Conservation (phyloP, 2,888 invertebrate species). For the Alloplasta piceator region DNA sequence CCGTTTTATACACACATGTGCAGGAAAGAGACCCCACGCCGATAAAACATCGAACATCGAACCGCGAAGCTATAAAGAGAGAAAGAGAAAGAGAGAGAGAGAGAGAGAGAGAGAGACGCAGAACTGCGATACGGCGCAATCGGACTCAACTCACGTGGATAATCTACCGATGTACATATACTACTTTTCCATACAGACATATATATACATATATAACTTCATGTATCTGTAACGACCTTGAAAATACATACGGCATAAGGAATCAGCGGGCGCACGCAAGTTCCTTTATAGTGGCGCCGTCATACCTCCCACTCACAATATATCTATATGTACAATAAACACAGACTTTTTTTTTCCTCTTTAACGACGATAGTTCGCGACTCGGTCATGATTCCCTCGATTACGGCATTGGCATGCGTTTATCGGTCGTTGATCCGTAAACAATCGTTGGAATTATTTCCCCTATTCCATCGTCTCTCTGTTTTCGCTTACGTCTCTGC, state of each 20-base stretch:
- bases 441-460: conserved; percentile 50
- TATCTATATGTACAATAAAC: not conserved
- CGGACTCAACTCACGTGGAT: conserved; percentile 61
- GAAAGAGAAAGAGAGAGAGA: conserved; percentile 41
- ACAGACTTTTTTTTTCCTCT: not conserved
- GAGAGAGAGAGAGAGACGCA: conserved; percentile 30
- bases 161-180: conserved; percentile 42
- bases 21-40: conserved; percentile 24
- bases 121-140: conserved; percentile 58
- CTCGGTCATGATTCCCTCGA: conserved; percentile 75
- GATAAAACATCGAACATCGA: conserved; percentile 59
- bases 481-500: too few species aligned
- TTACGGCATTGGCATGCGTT: conserved; percentile 67
- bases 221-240: conserved; percentile 52
- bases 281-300: conserved; percentile 51
- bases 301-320: conserved; percentile 8
- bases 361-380: conserved; percentile 55
- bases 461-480: conserved; percentile 1
- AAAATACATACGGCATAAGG: conserved; percentile 52
- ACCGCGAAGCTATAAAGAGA: conserved; percentile 53
- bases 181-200: not conserved
- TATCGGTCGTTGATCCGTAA: conserved; percentile 71
- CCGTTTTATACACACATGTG: not conserved
- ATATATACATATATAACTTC: not conserved
- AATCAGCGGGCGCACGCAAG: conserved; percentile 58